These are phyloP conservation scores for Pseudois nayaur DNA, from an alignment of 2,113 vertebrate genomes.

Conservation along the genomic window DNA sequence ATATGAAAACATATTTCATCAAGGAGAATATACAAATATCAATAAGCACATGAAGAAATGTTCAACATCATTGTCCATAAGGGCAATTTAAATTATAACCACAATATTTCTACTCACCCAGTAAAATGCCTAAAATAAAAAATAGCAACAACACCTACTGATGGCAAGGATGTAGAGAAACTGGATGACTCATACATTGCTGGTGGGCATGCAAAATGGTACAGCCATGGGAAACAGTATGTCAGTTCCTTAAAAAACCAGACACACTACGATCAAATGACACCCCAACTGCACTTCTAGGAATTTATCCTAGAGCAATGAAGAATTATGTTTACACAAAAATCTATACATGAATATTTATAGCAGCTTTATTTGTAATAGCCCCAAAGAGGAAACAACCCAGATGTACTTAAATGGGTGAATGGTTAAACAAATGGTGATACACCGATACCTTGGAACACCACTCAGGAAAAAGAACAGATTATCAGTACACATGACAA, in stretches of 20 bases:
- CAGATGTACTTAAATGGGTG: neutral
- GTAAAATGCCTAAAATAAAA: neutral
- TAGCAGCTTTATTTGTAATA: neutral
- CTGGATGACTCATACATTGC: neutral
- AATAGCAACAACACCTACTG: neutral
- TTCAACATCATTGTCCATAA: neutral
- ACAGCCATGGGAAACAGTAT: neutral
- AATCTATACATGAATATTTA: neutral
- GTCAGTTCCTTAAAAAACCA: neutral
- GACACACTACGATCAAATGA: neutral
- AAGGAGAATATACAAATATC: neutral
- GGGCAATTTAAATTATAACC: neutral
- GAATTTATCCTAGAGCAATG: neutral
- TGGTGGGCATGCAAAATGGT: neutral
- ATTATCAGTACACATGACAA: neutral
- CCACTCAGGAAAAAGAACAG: neutral
- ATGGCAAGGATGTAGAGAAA: neutral
- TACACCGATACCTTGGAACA: neutral
- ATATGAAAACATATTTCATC: neutral
- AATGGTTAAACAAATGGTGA: neutral
- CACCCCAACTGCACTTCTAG: neutral
- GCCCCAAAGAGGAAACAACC: neutral
- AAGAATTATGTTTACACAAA: neutral
- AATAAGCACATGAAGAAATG: neutral
- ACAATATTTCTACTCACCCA: neutral